These are phyloP conservation scores for Sebastes minor DNA, from an alignment of 2,797 vertebrate species.

Conservation along the genomic window DNA sequence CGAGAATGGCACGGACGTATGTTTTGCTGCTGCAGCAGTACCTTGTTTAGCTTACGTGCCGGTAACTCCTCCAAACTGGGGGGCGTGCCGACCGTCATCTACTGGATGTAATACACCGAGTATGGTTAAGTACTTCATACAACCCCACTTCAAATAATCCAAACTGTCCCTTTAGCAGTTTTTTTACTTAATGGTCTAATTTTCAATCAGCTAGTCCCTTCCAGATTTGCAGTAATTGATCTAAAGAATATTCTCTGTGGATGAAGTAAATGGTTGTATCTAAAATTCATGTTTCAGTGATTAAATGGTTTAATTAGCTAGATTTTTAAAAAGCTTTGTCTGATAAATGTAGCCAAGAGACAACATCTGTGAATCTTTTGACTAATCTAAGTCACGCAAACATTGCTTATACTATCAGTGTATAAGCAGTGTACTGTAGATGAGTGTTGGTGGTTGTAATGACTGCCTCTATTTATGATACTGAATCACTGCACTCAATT, in stretches of 20 bases:
- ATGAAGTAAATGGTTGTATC: slow-evolving; percentile 12
- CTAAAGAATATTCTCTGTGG: background rate
- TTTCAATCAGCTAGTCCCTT: no score
- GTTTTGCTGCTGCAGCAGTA: background rate
- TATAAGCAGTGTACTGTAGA: slow-evolving; percentile 10
- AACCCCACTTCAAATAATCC: no score
- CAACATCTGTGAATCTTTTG: slow-evolving; percentile 17
- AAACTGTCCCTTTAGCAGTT: no score
- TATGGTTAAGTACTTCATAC: no score
- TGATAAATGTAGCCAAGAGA: slow-evolving; percentile 16
- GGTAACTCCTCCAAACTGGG: no score
- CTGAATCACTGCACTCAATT: slow-evolving; percentile 18
- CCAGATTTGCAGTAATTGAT: no score
- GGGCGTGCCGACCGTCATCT: no score
- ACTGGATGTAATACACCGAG: no score
- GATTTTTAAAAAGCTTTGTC: slow-evolving; percentile 10
- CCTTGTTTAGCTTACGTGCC: no score
- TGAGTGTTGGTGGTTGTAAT: slow-evolving; percentile 34
- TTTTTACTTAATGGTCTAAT: no score
- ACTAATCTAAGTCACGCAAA: slow-evolving; percentile 13
- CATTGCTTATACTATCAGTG: slow-evolving; percentile 14
- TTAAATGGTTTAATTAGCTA: background rate
- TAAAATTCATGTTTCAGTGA: slow-evolving; percentile 15
- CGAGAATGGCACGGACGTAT: background rate
- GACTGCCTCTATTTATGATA: slow-evolving; percentile 44